Evolutionary conservation across 2,888 invertebrate genomes (phyloP), one percentile per base, ranked within the genome.

Genomic region (Adineta ricciae): DNA sequence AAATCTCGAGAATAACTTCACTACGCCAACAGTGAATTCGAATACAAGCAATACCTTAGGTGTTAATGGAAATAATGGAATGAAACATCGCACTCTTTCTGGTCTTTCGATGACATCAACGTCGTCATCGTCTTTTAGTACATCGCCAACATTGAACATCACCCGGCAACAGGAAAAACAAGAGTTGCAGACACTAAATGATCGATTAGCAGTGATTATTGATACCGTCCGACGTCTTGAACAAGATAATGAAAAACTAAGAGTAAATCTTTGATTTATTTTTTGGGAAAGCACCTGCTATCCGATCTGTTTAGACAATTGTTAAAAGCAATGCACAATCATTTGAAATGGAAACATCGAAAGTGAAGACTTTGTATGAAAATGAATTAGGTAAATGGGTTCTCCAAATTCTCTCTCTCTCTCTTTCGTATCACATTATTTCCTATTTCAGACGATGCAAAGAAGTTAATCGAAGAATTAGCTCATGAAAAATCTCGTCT

Each of bases 131-230:
- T 38, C 73, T 8, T 73, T 73, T 21, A 73, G 24, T 38, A 73
- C 73, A n/a, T 38, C 38, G 11, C 73, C 73, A 36, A 38, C 41
- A 73, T 24, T 73, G 0, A 73, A 73, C 38, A 73, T 73, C 36
- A 73, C 85, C 14, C 85, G 85, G 24, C 82, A 83, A 38, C 95
- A 96, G 89, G 99, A 99, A 90, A 98, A 98, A 91, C 94, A 94
- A 88, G 95, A 96, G 88, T 92, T 99, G 87, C 95, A 95, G 89
- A 94, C 95, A 90, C 92, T 99, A 84, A 99, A 99, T 91, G 97
- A 98, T 91, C 95, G 98, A 86, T 92, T 99, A 88, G 98, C 98
- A 21, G 93, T 94, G 86, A 99, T 98, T 90, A 99, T 99, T 89
- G 98, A 99, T 89, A 94, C 93, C 89, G 96, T 97, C 83, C 94